Percentiles rank a stretch among this genome's conserved stretches.
These are phyloP conservation scores for Tetrax tetrax DNA, from an alignment of 2,113 vertebrate species.

Conservation along the genomic window DNA sequence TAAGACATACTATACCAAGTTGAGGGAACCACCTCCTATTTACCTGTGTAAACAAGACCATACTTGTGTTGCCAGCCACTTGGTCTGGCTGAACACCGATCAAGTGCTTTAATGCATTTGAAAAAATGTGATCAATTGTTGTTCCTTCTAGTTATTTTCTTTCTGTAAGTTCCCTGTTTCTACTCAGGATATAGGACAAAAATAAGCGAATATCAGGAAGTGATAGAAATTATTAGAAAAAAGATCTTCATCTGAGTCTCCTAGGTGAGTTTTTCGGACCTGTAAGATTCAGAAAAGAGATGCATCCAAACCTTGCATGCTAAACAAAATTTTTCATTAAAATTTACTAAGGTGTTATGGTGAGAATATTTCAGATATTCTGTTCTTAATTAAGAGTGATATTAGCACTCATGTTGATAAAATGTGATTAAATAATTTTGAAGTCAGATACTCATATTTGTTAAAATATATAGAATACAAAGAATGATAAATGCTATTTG, in stretches of 20 bases:
- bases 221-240: background rate
- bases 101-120: background rate
- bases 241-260: background rate
- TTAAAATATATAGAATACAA: background rate
- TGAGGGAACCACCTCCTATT: background rate
- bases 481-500: background rate
- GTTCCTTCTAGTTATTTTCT: background rate
- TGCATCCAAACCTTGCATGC: background rate
- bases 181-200: background rate
- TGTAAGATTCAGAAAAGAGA: background rate
- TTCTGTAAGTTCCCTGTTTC: background rate
- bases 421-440: background rate
- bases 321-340: background rate
- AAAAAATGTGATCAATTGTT: background rate
- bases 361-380: background rate
- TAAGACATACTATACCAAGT: background rate
- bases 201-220: background rate
- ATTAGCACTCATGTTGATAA: background rate
- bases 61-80: background rate
- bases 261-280: background rate
- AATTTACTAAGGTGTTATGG: background rate
- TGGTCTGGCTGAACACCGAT: background rate
- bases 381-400: background rate
- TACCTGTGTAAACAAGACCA: background rate
- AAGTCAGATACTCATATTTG: background rate